These are phyloP conservation scores for Buathra laborator DNA, from an alignment of 2,888 invertebrate genomes.

Conservation along the genomic window DNA sequence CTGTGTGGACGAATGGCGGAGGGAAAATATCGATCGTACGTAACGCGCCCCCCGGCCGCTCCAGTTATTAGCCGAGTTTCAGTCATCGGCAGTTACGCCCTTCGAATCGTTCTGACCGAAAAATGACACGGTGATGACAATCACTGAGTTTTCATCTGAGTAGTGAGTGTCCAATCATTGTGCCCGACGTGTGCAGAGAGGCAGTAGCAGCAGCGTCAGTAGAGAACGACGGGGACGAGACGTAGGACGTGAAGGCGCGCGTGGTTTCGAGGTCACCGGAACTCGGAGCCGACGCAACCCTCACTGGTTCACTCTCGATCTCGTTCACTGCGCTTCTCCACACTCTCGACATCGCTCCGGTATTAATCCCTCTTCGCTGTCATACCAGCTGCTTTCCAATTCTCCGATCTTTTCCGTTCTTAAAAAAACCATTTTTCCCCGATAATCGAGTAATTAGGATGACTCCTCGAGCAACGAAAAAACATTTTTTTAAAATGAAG, in stretches of 20 bases:
- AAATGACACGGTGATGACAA: not conserved
- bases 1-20: constrained; percentile 45
- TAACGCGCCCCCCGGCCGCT: constrained; percentile 15
- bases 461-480: not conserved
- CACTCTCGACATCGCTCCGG: constrained; percentile 28
- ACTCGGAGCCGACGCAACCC: constrained; percentile 70
- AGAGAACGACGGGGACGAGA: not conserved
- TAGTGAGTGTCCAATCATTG: not conserved
- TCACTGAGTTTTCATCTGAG: not conserved
- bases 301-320: constrained; percentile 74
- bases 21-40: constrained; percentile 77
- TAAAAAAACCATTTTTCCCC: not conserved
- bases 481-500: too few relatives aligned
- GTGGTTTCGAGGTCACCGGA: constrained; percentile 80
- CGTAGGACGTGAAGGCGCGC: constrained; percentile 32
- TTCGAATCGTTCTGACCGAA: not conserved
- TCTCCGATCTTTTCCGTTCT: constrained; percentile 5
- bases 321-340: constrained; percentile 61
- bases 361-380: constrained; percentile 31
- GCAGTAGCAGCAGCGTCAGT: not conserved
- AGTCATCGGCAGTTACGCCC: not conserved
- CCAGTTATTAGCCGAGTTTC: not conserved
- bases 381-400: constrained; percentile 20
- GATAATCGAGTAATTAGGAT: not conserved
- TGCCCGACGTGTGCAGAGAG: not conserved